These are phyloP conservation scores for Proteles cristata DNA, from an alignment of 2,113 vertebrate species.

Conservation along the genomic window DNA sequence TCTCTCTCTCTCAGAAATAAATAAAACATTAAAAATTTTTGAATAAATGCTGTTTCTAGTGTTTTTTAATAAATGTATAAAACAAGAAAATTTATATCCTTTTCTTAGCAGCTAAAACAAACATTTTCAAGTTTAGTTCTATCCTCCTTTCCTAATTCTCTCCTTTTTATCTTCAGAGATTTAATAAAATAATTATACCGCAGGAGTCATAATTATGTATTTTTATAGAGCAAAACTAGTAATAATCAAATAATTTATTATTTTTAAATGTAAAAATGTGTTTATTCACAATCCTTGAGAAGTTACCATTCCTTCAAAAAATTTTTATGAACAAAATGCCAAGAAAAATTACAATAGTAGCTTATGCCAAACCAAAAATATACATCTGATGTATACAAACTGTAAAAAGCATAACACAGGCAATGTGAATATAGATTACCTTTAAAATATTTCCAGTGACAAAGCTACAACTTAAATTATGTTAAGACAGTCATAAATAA, in stretches of 20 bases:
- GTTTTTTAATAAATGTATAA: constrained; percentile 24
- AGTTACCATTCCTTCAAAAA: constrained; percentile 81
- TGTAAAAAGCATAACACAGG: constrained; percentile 84
- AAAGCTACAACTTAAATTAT: constrained; percentile 70
- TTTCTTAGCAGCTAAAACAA: constrained; percentile 11
- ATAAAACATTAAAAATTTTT: too few relatives aligned
- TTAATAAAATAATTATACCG: constrained; percentile 25
- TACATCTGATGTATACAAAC: constrained; percentile 83
- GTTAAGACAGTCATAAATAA: constrained; percentile 68
- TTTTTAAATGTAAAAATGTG: constrained; percentile 82
- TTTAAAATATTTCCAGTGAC: constrained; percentile 73
- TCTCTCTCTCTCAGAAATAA: too few relatives aligned
- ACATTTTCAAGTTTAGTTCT: constrained; percentile 26
- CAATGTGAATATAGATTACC: constrained; percentile 74
- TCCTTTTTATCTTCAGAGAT: constrained; percentile 4
- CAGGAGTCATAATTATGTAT: neutral
- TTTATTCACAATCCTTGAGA: constrained; percentile 85
- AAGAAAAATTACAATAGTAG: constrained; percentile 79
- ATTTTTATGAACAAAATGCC: constrained; percentile 77
- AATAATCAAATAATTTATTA: constrained; percentile 58
- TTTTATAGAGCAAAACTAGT: constrained; percentile 49
- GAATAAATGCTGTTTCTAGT: neutral
- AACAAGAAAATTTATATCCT: neutral
- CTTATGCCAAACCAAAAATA: constrained; percentile 86
- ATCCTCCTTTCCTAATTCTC: constrained; percentile 36